Base-by-base conservation (phyloP, 2,797 vertebrate genomes). In the Pagetopsis macropterus region DNA sequence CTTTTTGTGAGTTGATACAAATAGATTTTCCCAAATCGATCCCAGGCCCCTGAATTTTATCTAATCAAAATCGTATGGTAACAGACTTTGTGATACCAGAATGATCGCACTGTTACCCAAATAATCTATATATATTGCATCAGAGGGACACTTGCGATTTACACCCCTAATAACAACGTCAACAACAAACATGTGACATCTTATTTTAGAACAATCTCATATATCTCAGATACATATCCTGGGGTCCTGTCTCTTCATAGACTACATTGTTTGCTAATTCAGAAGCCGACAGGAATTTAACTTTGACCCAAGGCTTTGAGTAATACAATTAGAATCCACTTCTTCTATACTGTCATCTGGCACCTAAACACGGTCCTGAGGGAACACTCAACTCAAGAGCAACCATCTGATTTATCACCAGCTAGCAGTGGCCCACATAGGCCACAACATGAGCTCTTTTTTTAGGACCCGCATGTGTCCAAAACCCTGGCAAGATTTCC, bases 401-500 rank as follows among this genome's bases (percentile, higher is more conserved):
- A 1, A 31, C 31, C 12, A 27, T 46, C 31, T 27, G 57, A 70
- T 72, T 61, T 50, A 82, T 55, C 52, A 61, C 37, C n/a, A 59
- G 66, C 60, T 48, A 64, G 52, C 16, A 37, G 52, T 65, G 63
- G 33, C 19, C 14, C n/a, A 49, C 50, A 66, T 21, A 54, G 59
- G 27, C 27, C 2, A 13, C 57, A 67, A 78, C 78, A 84, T 64
- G 49, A 16, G 56, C 70, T 51, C 40, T 19, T 76, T 60, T 63
- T 72, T 69, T 56, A 56, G 49, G 69, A 64, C 17, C 51, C 63
- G 50, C 52, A 73, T 59, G 75, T 54, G 70, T 81, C 54, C 51
- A 73, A 72, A 68, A 66, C 66, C 41, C 77, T 74, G 60, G 65
- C 27, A 49, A 78, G 79, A 64, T 62, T 67, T 72, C 57, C 65